Evolutionary conservation across 2,888 invertebrate species (phyloP).

Genomic region (Mesochorus sp.): DNA sequence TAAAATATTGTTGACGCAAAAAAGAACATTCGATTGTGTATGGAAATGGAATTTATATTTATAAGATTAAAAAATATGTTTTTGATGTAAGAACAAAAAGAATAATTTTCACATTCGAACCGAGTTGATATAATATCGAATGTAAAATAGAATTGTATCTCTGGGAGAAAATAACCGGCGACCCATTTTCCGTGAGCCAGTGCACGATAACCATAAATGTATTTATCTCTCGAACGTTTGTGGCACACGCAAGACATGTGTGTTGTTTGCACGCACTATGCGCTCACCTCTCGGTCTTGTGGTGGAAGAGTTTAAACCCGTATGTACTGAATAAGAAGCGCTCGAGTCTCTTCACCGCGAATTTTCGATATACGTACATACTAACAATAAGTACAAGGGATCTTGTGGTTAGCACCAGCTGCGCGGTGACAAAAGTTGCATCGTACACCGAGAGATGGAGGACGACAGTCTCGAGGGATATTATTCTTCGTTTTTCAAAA

Average conservation of each 20-base stretch:
- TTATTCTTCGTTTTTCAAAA: slow-evolving; percentile 48
- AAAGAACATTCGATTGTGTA: no score
- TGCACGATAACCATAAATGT: slow-evolving; percentile 13
- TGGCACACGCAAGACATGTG: neutral
- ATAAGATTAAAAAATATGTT: no score
- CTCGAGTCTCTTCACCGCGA: slow-evolving; percentile 8
- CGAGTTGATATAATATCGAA: no score
- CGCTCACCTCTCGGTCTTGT: neutral
- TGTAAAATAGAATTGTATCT: no score
- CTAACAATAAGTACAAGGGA: slow-evolving; percentile 37
- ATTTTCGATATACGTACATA: slow-evolving; percentile 2
- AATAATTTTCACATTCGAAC: no score
- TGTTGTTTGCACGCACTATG: neutral
- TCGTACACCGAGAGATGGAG: slow-evolving; percentile 10
- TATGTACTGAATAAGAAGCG: slow-evolving; percentile 1
- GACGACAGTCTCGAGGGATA: slow-evolving; percentile 26
- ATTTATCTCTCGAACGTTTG: neutral
- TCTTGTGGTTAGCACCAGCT: slow-evolving; percentile 63
- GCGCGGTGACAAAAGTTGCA: slow-evolving; percentile 58
- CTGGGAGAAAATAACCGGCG: neutral
- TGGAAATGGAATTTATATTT: no score
- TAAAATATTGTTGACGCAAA: no score
- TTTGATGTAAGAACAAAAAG: no score
- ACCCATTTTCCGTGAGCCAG: no score
- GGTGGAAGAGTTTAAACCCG: slow-evolving; percentile 17